Base-by-base conservation (phyloP, 2,888 invertebrate genomes). In the Arrhopalites spinosus region DNA sequence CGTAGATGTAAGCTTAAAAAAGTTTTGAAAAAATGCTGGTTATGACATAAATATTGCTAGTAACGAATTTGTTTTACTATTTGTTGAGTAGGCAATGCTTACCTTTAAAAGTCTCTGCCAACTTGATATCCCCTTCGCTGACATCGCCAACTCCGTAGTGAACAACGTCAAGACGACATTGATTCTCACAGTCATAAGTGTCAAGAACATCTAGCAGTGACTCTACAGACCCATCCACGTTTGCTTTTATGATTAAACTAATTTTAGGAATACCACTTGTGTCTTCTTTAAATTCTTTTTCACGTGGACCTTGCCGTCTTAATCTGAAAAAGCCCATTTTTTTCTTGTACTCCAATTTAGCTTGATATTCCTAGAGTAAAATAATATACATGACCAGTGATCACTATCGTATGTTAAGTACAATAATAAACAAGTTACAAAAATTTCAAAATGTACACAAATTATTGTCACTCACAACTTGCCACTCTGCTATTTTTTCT, bases 161-260 rank as follows among this genome's bases (percentile, higher is more conserved):
- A 47, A 98, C 90, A 2, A 99, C 86, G 83, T 95, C 92, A 17
- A 99, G 87, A 64, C 89, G 89, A 83, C 96, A 97, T 7, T 86
- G 86, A 67, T 78, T 69, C 81, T 92, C 88, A 64, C 81, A 80
- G 81, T 92, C 88, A 84, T 98, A 99, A 0, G 95, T 93, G 81
- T 93, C 93, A 73, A 99, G 85, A 13, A 95, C 92, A 85, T 98
- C 94, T 78, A 97, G 86, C 79, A 99, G 93, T 0, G 98, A 98
- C 86, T 99, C 98, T 61, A 98, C 91, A 0, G 96, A 96, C 0
- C 99, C 99, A 85, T 95, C 93, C 1, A 98, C 98, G 87, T 99
- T 99, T 27, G 93, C 93, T 69, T 81, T 81, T 45, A 83, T 71
- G 15, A 82, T 73, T 0, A 82, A 63, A 29, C 78, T 68, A 17